phyloP scores from a whole-genome alignment of 2,888 invertebrate species.

The Odontothrips loti region DNA sequence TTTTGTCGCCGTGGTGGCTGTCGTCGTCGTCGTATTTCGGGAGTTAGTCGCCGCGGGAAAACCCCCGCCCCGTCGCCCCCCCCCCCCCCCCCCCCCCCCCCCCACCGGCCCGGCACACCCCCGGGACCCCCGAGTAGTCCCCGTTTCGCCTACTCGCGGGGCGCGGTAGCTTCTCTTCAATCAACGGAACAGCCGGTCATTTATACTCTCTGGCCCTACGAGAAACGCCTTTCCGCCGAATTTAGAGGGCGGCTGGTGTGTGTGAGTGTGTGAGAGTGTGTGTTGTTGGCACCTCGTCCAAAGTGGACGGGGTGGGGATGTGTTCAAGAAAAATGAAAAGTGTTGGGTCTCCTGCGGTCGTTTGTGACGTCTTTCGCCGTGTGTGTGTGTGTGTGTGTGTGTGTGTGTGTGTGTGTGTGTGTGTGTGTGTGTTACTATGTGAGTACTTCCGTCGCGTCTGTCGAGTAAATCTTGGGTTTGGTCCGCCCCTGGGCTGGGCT shows the following conservation, averaged over 20 bases:
- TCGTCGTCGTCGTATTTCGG: neutral
- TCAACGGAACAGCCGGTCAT: neutral
- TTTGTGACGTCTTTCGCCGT: no score
- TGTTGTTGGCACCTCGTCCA: conserved; percentile 10
- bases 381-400: no score
- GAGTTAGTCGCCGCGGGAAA: neutral
- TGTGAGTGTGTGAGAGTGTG: neutral
- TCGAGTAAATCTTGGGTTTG: no score
- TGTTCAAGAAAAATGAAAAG: neutral
- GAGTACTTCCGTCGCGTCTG: no score
- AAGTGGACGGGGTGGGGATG: neutral
- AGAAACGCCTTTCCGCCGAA: conserved; percentile 1
- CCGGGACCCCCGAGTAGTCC: neutral
- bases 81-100: no score
- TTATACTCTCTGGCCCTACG: conserved; percentile 1
- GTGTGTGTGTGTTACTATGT: no score
- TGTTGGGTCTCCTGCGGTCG: no score
- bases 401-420: no score
- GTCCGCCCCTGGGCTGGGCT: no score
- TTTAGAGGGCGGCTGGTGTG: neutral
- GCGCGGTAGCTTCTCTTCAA: neutral
- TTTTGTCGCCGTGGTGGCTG: neutral
- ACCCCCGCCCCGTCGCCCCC: neutral
- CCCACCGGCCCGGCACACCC: no score
- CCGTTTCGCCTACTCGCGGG: no score